These are phyloP conservation scores for Nothocercus nigrocapillus DNA, from an alignment of 2,113 vertebrate species.

Conservation along the genomic window DNA sequence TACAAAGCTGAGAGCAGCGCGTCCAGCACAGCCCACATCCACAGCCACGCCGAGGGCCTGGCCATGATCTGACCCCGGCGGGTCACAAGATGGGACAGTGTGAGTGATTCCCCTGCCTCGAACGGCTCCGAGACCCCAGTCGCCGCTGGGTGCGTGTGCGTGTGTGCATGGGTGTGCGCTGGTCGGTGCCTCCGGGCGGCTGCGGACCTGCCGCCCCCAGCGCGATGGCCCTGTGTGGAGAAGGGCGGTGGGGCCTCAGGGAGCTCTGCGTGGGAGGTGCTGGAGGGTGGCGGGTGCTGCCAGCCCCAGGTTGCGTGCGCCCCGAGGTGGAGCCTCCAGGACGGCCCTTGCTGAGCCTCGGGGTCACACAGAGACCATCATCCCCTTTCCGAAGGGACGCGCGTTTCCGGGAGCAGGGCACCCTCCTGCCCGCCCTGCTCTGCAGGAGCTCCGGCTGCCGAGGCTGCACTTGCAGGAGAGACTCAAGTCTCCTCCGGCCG, in stretches of 20 bases:
- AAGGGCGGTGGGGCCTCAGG: too few relatives aligned
- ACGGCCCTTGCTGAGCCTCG: background rate
- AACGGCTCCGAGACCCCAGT: background rate
- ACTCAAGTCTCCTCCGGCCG: background rate
- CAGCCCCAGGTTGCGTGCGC: background rate
- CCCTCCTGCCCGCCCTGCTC: background rate
- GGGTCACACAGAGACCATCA: background rate
- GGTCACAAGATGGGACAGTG: background rate
- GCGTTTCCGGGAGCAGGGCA: background rate
- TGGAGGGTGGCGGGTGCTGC: background rate
- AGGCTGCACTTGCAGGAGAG: background rate
- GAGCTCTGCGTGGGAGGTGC: background rate
- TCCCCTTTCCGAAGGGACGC: background rate
- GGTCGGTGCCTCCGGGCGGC: background rate
- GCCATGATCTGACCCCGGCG: conserved; percentile 58
- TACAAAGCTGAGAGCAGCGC: conserved; percentile 58
- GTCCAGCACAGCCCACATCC: conserved; percentile 25
- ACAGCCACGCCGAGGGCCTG: conserved; percentile 35
- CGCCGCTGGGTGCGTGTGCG: background rate
- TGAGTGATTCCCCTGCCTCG: background rate
- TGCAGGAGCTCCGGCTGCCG: too few relatives aligned
- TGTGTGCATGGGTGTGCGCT: rapidly evolving
- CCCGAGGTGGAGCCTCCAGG: background rate
- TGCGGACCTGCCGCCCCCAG: background rate
- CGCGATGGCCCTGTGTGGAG: too few relatives aligned